phyloP scores from a whole-genome alignment of 2,797 vertebrate genomes.

The Austrolebias charrua region DNA sequence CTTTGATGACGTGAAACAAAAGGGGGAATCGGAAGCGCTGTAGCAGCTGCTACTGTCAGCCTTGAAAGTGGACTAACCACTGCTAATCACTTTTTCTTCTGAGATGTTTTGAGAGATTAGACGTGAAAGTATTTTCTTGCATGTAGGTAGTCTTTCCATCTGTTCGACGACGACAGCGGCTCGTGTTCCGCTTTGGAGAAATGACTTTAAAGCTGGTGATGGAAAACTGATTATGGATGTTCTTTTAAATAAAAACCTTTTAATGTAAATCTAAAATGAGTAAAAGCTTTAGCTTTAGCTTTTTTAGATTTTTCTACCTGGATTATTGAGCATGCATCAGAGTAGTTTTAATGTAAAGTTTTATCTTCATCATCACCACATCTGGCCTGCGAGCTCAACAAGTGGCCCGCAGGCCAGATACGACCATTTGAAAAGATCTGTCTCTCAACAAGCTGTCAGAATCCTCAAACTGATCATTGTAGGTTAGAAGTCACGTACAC shows the following conservation, averaged over 20 bases:
- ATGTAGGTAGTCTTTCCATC: constrained; percentile 6
- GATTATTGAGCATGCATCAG: no score
- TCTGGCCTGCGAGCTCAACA: background rate
- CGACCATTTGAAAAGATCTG: no score
- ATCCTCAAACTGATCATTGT: no score
- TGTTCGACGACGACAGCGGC: background rate
- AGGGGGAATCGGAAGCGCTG: constrained; percentile 23
- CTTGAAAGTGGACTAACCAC: constrained; percentile 56
- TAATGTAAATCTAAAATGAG: constrained; percentile 16
- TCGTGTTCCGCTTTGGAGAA: constrained; percentile 31
- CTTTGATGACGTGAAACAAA: constrained; percentile 40
- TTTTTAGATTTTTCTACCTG: no score
- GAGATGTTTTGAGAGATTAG: constrained; percentile 34
- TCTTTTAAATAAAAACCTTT: constrained; percentile 45
- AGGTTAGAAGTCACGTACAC: no score
- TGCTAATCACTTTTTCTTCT: constrained; percentile 58
- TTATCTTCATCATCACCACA: constrained; percentile 5
- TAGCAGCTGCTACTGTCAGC: constrained; percentile 20
- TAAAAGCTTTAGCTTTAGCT: no score
- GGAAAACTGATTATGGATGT: constrained; percentile 22
- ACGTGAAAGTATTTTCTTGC: constrained; percentile 48
- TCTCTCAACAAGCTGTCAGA: no score
- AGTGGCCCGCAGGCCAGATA: no score
- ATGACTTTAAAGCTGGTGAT: constrained; percentile 20
- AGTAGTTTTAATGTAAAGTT: no score